Base-by-base conservation (phyloP, 2,888 invertebrate species). In the Fragum fragum region DNA sequence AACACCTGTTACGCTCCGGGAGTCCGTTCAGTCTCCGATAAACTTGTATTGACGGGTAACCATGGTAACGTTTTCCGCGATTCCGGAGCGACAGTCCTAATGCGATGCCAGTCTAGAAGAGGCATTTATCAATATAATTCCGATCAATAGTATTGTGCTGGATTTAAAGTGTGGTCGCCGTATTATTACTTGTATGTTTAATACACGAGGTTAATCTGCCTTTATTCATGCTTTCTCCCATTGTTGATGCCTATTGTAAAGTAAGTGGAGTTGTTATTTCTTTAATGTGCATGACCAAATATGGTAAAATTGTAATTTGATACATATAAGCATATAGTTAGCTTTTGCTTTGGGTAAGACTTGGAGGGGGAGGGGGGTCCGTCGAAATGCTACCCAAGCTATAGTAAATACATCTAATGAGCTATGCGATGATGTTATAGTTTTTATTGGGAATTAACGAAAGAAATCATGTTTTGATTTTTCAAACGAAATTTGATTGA, bases 11-110 rank as follows among this genome's bases (percentile, higher is more conserved):
- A 47, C n/a, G 47, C 14, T 47, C n/a, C 14, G 9, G 32, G 14
- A 47, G 16, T 5, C 16, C 47, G 7, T 9, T 14, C 5, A 9
- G 16, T 3, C 7, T n/a, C 23, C 57, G 66, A 66, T 66, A 66
- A 42, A 36, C 16, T 66, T 66, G 66, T 66, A 32, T 66, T 36
- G 66, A 3, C 42, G 66, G 23, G 73, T 73, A 32, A 2, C 73
- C 47, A 73, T 73, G 59, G 61, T 16, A 73, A 73, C 73, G 42
- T 39, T 21, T 71, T 73, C 36, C 6, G 39, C 73, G 59, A 59
- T 36, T 73, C 59, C 42, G 59, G 39, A 32, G n/a, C 47, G 73
- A 73, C 73, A 73, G 39, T 70, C 47, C 61, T 59, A 47, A 42
- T 61, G 59, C 42, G 42, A 26, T 21, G 61, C 14, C 42, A 42